Evolutionary conservation across 2,797 vertebrate genomes (phyloP).

Genomic region (Potorous gilbertii): DNA sequence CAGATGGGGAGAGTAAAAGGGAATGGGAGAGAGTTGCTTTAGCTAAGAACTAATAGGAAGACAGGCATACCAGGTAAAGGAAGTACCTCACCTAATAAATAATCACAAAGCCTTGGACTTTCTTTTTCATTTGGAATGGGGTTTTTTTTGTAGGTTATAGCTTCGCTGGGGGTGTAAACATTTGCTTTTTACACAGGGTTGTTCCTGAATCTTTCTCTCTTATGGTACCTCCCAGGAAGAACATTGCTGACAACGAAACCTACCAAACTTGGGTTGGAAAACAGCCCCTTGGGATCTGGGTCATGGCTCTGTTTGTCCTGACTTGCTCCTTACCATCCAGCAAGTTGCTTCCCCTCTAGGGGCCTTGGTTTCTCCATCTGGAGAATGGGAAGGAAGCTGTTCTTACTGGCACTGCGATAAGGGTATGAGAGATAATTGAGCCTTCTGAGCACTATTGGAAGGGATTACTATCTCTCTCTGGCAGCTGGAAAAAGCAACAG

Average conservation of each 20-base stretch:
- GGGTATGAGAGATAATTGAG: background rate
- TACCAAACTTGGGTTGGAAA: background rate
- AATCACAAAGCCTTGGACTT: background rate
- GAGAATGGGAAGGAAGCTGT: background rate
- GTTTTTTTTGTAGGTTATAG: background rate
- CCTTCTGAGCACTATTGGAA: background rate
- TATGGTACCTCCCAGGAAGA: background rate
- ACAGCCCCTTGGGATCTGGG: background rate
- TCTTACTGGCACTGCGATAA: background rate
- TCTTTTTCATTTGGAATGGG: background rate
- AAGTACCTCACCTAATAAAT: background rate
- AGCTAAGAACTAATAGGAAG: background rate
- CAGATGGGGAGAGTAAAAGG: background rate
- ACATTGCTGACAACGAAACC: background rate
- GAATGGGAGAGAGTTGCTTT: background rate
- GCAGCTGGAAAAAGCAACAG: background rate
- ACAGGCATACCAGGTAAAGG: background rate
- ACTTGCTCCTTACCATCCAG: background rate
- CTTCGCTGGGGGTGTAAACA: background rate
- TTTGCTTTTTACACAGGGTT: background rate
- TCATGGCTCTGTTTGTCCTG: background rate
- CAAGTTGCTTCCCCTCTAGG: background rate
- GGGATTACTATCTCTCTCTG: background rate
- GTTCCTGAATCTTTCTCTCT: background rate
- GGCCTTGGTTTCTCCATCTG: background rate